A percentile compares a stretch with the other conserved stretches of the same genome.
Evolutionary conservation across 2,888 invertebrate genomes (phyloP).

Genomic region (Entomobrya multifasciata): DNA sequence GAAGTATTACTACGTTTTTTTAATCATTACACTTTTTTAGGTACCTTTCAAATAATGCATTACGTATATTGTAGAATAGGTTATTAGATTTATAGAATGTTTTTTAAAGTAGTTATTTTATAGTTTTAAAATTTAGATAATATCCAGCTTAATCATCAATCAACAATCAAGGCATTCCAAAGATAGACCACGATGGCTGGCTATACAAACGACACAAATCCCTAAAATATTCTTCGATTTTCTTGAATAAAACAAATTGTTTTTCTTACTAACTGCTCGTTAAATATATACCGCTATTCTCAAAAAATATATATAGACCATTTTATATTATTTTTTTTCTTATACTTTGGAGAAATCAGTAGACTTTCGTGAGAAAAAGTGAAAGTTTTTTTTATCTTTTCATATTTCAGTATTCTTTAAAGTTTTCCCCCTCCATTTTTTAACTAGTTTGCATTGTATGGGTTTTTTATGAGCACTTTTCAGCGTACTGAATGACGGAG

Average conservation of each 20-base stretch:
- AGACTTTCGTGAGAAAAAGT: not conserved
- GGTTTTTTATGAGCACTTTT: slow-evolving; percentile 78
- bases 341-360: not conserved
- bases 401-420: not conserved
- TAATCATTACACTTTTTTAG: slow-evolving; percentile 46
- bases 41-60: slow-evolving; percentile 66
- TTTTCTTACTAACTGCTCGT: not conserved
- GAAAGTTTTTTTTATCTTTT: not conserved
- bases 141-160: slow-evolving; percentile 63
- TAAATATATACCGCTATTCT: not conserved
- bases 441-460: slow-evolving; percentile 33
- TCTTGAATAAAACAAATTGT: slow-evolving; percentile 5
- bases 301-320: not conserved
- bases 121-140: slow-evolving; percentile 28
- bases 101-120: not conserved
- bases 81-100: not conserved
- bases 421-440: not conserved
- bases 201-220: slow-evolving; percentile 37
- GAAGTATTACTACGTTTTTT: too few species aligned
- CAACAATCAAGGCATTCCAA: slow-evolving; percentile 68
- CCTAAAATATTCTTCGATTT: slow-evolving; percentile 17
- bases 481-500: slow-evolving; percentile 93
- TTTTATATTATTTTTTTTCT: not conserved
- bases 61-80: slow-evolving; percentile 33
- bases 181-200: slow-evolving; percentile 55